Conservation (phyloP, 2,113 vertebrate species). For the Nerophis lumbriciformis region DNA sequence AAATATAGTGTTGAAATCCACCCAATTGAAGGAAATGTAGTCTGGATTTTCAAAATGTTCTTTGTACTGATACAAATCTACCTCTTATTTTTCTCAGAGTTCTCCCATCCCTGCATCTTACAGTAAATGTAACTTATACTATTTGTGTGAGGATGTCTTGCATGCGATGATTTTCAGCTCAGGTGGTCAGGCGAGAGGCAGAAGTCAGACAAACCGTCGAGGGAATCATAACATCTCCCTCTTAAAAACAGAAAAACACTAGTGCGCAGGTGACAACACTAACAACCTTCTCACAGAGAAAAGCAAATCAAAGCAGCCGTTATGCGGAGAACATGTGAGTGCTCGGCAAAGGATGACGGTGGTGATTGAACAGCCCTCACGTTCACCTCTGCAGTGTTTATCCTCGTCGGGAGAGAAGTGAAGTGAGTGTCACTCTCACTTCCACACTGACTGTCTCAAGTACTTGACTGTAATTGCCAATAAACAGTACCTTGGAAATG, state of each 20-base stretch:
- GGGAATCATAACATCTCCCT: not conserved
- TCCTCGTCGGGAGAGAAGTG: constrained; percentile 26
- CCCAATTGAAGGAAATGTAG: no score
- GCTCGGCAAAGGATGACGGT: not conserved
- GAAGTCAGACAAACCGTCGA: not conserved
- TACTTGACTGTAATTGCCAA: constrained; percentile 61
- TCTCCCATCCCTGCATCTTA: no score
- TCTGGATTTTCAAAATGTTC: no score
- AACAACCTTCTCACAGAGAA: not conserved
- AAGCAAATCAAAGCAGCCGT: constrained; percentile 6
- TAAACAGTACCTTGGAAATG: constrained; percentile 54
- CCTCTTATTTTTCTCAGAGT: no score
- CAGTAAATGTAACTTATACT: no score
- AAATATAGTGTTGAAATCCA: no score
- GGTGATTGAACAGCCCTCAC: constrained; percentile 28
- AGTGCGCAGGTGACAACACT: constrained; percentile 4
- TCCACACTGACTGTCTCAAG: constrained; percentile 43
- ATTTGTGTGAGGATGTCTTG: not conserved
- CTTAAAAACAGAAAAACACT: constrained; percentile 1
- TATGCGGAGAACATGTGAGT: constrained; percentile 6
- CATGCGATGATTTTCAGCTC: not conserved
- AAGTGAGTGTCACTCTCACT: constrained; percentile 41
- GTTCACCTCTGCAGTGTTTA: constrained; percentile 28
- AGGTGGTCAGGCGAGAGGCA: not conserved
- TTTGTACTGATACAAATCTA: no score